Evolutionary conservation across 1,140 invertebrate genomes (phyloP), one percentile per base, ranked within the genome.

Genomic region (Trichonephila clavata): DNA sequence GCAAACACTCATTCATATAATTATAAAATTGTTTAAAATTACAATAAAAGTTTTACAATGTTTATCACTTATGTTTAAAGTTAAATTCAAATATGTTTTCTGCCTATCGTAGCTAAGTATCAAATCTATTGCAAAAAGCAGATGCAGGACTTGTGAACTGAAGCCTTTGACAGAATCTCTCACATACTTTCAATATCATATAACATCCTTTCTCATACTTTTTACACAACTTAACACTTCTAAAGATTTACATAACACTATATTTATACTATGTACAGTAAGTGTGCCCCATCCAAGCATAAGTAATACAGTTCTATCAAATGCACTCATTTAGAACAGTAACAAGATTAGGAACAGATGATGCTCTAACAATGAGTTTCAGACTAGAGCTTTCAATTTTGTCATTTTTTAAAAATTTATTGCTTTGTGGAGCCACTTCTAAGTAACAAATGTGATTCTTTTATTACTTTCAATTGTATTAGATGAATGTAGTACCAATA

Each of bases 231-330:
- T 90, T 77, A 77, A 63, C 60, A 50, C 50, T 84, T 91, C 90
- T 91, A 84, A 84, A 84, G 57, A 88, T 83, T 91, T 83, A 80
- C 71, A 65, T 91, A 91, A 91, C 87, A 89, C 80, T 83, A 84
- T 91, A 91, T 91, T 91, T 83, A 91, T 91, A 91, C 50, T 91
- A 83, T 91, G 57, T 91, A 91, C 90, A 91, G 57, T 27, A 91
- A 63, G 80, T 32, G 71, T 61, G 60, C 77, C 77, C 27, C 57
- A 57, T 39, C 77, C 32, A 84, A 24, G 59, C 27, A 91, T 84
- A 84, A 91, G 90, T 84, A 61, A 81, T 91, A 91, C 90, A 91
- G 5, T 83, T 91, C 90, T 91, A 91, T 83, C 24, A 71, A 89
- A 65, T 83, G 50, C 81, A 24, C 59, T 60, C 59, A 84, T 50